phyloP scores from a whole-genome alignment of 2,888 invertebrate genomes.

The Ceratothoa steindachneri region DNA sequence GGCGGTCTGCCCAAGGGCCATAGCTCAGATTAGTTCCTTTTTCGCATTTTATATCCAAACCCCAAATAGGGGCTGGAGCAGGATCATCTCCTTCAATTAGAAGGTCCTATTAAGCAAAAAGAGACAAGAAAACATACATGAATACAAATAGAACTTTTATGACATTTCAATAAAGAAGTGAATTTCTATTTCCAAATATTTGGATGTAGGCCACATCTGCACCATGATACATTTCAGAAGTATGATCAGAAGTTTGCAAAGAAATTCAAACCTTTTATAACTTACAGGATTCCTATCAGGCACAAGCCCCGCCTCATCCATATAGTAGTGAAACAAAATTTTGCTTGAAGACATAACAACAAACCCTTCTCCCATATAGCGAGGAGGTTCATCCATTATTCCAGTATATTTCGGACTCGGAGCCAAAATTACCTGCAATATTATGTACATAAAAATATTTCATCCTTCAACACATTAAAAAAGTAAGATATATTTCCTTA shows the following conservation, averaged over 20 bases:
- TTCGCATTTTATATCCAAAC: slow-evolving; percentile 75
- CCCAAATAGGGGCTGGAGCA: slow-evolving; percentile 90
- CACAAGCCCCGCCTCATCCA: slow-evolving; percentile 87
- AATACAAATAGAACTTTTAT: too few relatives aligned
- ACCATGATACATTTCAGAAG: too few relatives aligned
- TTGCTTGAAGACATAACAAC: slow-evolving; percentile 93
- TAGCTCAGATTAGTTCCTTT: slow-evolving; percentile 68
- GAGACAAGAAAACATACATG: background rate
- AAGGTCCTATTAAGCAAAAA: slow-evolving; percentile 29
- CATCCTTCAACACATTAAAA: too few relatives aligned
- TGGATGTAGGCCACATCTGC: too few relatives aligned
- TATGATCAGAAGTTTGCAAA: too few relatives aligned
- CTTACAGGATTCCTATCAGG: slow-evolving; percentile 81
- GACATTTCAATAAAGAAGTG: too few relatives aligned
- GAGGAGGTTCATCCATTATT: slow-evolving; percentile 87
- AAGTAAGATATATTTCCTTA: too few relatives aligned
- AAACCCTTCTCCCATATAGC: slow-evolving; percentile 98
- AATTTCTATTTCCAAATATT: too few relatives aligned
- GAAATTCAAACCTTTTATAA: background rate
- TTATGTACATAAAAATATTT: background rate
- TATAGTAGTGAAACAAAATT: slow-evolving; percentile 90
- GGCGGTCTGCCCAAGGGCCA: slow-evolving; percentile 98
- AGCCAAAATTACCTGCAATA: slow-evolving; percentile 74
- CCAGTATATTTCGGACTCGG: slow-evolving; percentile 92
- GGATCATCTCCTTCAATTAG: slow-evolving; percentile 64